phyloP scores from a whole-genome alignment of 1,140 invertebrate genomes.

The Drosophila erecta region DNA sequence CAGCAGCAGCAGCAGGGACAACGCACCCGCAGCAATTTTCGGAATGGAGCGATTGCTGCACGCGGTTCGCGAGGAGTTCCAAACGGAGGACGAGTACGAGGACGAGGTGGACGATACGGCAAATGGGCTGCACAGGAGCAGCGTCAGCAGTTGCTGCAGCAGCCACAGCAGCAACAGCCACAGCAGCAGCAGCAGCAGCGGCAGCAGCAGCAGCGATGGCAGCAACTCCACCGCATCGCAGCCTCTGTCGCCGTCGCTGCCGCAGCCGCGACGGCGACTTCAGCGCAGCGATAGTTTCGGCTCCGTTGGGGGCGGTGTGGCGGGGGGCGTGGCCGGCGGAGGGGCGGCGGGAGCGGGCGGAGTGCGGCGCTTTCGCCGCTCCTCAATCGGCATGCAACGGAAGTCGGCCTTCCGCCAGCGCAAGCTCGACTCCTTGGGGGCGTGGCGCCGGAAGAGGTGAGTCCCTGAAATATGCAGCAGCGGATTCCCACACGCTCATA shows the following conservation, averaged over 20 bases:
- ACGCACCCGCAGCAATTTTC: conserved; percentile 40
- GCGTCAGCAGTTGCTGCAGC: conserved; percentile 18
- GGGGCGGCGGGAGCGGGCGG: conserved; percentile 1
- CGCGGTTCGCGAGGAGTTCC: conserved; percentile 73
- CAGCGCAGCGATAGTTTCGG: conserved; percentile 50
- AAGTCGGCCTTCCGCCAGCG: conserved; percentile 79
- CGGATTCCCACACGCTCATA: neutral
- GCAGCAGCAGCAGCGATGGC: conserved; percentile 4
- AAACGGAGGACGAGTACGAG: conserved; percentile 69
- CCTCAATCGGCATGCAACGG: conserved; percentile 80
- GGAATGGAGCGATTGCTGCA: conserved; percentile 73
- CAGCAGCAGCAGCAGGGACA: conserved; percentile 11
- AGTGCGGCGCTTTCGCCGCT: conserved; percentile 76
- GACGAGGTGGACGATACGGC: conserved; percentile 10
- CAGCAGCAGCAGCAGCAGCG: conserved; percentile 21
- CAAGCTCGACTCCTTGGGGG: conserved; percentile 76
- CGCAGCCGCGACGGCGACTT: conserved; percentile 20
- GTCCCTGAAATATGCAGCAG: conserved; percentile 17
- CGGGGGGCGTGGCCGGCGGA: conserved; percentile 5
- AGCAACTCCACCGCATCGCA: conserved; percentile 12
- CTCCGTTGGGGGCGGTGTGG: conserved; percentile 15
- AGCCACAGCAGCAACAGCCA: conserved; percentile 3
- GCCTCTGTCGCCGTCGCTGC: conserved; percentile 2
- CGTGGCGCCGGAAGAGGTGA: conserved; percentile 79
- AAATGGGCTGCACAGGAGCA: conserved; percentile 2